phyloP scores from a whole-genome alignment of 2,888 invertebrate species.

The Melanophora roralis region DNA sequence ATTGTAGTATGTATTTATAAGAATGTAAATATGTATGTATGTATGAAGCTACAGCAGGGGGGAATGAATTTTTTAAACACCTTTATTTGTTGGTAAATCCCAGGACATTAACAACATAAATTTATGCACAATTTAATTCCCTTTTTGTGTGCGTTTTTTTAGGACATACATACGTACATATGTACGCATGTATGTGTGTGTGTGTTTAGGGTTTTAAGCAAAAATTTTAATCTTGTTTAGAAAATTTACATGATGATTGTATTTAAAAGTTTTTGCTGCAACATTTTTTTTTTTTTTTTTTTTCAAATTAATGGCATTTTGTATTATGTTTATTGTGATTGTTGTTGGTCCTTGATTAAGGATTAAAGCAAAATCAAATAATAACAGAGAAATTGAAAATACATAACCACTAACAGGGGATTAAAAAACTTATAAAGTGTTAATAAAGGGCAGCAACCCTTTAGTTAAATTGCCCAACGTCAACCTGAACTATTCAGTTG shows the following conservation, averaged over 20 bases:
- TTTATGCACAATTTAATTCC: conserved; percentile 51
- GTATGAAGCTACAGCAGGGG: background rate
- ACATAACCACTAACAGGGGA: too few species aligned
- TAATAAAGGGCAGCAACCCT: too few species aligned
- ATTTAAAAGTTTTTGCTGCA: background rate
- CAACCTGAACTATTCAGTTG: too few species aligned
- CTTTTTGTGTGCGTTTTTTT: background rate
- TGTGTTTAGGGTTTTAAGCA: conserved; percentile 12
- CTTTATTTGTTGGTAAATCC: conserved; percentile 47
- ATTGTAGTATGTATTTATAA: too few species aligned
- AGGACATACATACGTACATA: too few species aligned
- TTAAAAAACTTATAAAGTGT: too few species aligned
- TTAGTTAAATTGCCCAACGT: too few species aligned
- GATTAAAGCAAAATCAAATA: background rate
- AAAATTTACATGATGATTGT: conserved; percentile 5
- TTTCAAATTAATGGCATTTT: background rate
- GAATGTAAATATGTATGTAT: too few species aligned
- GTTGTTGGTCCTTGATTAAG: conserved; percentile 12
- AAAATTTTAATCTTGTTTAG: conserved; percentile 29
- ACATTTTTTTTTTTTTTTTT: background rate
- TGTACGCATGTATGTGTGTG: background rate
- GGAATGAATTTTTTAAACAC: conserved; percentile 18
- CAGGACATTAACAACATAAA: conserved; percentile 56
- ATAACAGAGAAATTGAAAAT: too few species aligned
- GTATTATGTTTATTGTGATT: background rate